Evolutionary conservation across 2,797 vertebrate species (phyloP).

Genomic region (Notamacropus eugenii): DNA sequence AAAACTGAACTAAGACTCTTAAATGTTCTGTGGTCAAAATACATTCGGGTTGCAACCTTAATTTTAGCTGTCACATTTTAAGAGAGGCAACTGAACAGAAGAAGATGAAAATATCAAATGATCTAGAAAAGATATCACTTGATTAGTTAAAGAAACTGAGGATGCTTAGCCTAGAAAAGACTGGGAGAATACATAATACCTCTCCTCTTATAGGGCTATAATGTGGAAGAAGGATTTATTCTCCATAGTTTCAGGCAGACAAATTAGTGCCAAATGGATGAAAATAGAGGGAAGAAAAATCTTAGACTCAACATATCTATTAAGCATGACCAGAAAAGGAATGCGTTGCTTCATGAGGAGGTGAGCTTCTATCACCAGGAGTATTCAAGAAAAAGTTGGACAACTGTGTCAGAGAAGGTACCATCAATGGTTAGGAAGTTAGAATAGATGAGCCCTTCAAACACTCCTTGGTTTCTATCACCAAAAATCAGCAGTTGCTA

Average conservation of each 20-base stretch:
- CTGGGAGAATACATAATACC: background rate
- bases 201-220: background rate
- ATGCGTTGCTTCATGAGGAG: background rate
- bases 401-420: background rate
- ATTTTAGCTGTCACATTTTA: background rate
- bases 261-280: background rate
- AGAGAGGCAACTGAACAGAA: background rate
- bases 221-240: background rate
- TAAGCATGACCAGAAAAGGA: background rate
- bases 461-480: too few relatives aligned
- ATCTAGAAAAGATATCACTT: background rate
- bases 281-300: background rate
- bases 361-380: background rate
- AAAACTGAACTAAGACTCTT: background rate
- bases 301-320: background rate
- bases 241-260: background rate
- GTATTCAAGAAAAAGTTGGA: background rate
- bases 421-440: background rate
- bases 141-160: background rate
- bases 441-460: background rate
- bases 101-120: background rate
- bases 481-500: background rate
- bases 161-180: background rate
- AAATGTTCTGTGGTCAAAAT: background rate
- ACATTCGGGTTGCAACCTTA: background rate